A percentile compares a stretch with the other conserved stretches of the same genome.
These are phyloP conservation scores for Anoura caudifer DNA, from an alignment of 2,113 vertebrate genomes.

Conservation along the genomic window DNA sequence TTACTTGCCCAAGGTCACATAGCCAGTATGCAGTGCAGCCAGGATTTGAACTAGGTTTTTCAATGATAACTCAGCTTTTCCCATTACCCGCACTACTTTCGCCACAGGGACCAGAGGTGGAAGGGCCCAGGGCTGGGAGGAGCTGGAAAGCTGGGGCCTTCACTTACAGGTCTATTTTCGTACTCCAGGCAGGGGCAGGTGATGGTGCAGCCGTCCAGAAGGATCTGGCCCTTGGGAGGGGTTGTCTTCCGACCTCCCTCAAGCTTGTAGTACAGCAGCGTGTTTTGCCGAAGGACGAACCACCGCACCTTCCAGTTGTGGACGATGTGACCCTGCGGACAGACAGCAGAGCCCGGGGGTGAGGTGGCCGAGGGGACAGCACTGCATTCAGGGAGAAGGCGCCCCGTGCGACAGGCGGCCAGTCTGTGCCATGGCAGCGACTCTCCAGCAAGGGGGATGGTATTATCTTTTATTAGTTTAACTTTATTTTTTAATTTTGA, in stretches of 20 bases:
- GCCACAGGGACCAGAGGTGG: neutral
- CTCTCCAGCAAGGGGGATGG: neutral
- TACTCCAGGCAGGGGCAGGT: constrained; percentile 93
- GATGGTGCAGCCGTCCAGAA: constrained; percentile 87
- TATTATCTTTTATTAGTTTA: neutral
- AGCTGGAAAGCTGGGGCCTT: neutral
- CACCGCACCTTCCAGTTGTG: constrained; percentile 96
- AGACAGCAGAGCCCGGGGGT: constrained; percentile 17
- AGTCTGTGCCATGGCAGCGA: neutral
- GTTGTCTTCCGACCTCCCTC: constrained; percentile 87
- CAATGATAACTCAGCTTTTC: neutral
- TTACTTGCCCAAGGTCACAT: neutral
- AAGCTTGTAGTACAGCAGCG: constrained; percentile 93
- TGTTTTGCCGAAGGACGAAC: constrained; percentile 91
- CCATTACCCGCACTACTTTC: neutral
- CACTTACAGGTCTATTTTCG: constrained; percentile 90
- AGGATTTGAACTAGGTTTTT: neutral
- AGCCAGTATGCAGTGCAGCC: neutral
- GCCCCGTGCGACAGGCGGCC: neutral
- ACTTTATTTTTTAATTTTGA: neutral
- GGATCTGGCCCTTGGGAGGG: constrained; percentile 88
- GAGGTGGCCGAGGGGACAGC: neutral
- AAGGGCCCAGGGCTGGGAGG: fast-evolving
- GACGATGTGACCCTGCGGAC: constrained; percentile 91
- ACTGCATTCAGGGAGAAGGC: neutral